Percentiles rank a stretch among this genome's conserved stretches.
Conservation (phyloP, 1,140 invertebrate species). For the Drosophila guanche region DNA sequence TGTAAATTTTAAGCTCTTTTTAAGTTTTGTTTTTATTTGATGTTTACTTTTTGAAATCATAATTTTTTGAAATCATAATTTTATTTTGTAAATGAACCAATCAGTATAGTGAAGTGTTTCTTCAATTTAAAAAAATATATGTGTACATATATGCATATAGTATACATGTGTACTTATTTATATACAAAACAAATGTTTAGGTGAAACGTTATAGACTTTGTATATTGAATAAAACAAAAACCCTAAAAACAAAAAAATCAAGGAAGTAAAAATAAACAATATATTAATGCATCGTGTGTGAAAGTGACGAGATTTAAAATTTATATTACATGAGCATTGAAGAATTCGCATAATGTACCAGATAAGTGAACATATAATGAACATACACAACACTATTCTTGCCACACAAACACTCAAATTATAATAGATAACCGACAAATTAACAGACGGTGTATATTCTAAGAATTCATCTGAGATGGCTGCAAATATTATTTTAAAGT, state of each 20-base stretch:
- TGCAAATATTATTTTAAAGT: conserved; percentile 1
- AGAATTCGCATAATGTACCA: too few relatives aligned
- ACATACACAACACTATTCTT: conserved; percentile 3
- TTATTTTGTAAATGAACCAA: conserved; percentile 65
- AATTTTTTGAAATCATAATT: conserved; percentile 27
- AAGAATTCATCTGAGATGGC: conserved; percentile 1
- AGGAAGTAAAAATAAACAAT: conserved; percentile 13
- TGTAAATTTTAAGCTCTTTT: conserved; percentile 73
- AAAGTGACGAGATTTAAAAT: conserved; percentile 31
- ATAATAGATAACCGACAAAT: not conserved
- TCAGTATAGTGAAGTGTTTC: conserved; percentile 48
- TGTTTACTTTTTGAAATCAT: conserved; percentile 44
- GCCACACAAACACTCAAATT: conserved; percentile 11
- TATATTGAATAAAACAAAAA: conserved; percentile 62
- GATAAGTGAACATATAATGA: conserved; percentile 17
- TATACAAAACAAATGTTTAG: conserved; percentile 57
- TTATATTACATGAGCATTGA: conserved; percentile 46
- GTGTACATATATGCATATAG: conserved; percentile 33
- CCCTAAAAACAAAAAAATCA: conserved; percentile 21
- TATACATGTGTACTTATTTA: conserved; percentile 24
- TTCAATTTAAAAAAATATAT: conserved; percentile 29
- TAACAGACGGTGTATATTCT: not conserved
- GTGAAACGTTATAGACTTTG: conserved; percentile 74
- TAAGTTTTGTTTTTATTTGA: conserved; percentile 53
- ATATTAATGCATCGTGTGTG: conserved; percentile 36